Base-by-base conservation (phyloP, 2,888 invertebrate species). In the Quadroppia sp. region DNA sequence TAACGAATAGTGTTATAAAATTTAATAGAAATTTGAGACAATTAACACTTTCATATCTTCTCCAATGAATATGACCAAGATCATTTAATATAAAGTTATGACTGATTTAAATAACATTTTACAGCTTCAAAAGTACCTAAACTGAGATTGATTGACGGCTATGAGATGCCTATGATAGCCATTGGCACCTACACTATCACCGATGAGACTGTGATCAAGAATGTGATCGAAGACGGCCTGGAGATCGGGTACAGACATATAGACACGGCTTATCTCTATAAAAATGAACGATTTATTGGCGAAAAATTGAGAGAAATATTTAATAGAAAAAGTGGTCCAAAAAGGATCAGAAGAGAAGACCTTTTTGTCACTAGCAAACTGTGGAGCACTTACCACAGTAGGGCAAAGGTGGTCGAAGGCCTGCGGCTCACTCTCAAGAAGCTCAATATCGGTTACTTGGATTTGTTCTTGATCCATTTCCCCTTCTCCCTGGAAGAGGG, bases 381-480 rank as follows among this genome's bases (percentile, higher is more conserved):
- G 3, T 94, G 94, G 94, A 92, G 93, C 84, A 92, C 91, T 0
- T 91, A 87, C 82, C 95, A 96, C 81, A 87, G 87, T 20, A 87
- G 87, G 0, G 90, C 91, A 76, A 83, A 90, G 77, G 95, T 94
- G 13, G 86, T 88, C 67, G 85, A 86, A 0, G 89, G 89, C 0
- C 83, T 92, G 28, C 86, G 86, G 79, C 84, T 85, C 72, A 88
- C 90, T 0, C 82, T 95, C n/a, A 83, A 85, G 23, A 87, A 90
- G 82, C 85, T 96, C 17, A 87, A 88, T 9, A 80, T 93, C 0
- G 84, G 88, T 0, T 94, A 95, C 80, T 80, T 96, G 71, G 94
- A 95, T 82, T 85, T 94, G 45, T 95, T 93, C 80, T 85, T 95
- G 11, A 90, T 95, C 53, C 95, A 95, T 82, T 95, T 94, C 94